These are phyloP conservation scores for Odontocolon sp. DNA, from an alignment of 2,888 invertebrate genomes.

Conservation along the genomic window DNA sequence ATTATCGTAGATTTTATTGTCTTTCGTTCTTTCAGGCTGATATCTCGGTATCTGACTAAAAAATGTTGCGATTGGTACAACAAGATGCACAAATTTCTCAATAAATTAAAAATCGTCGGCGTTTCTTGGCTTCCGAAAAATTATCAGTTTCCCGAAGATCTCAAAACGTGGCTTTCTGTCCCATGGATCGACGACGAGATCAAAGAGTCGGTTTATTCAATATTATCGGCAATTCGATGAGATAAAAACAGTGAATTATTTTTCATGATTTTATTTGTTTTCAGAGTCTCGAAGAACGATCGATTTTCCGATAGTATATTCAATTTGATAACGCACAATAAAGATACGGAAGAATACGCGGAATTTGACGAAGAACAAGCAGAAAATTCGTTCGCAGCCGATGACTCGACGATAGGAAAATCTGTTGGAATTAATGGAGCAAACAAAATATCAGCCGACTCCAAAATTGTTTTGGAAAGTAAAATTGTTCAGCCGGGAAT, in stretches of 20 bases:
- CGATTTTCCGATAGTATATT: constrained; percentile 65
- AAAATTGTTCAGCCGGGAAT: neutral
- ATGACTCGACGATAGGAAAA: neutral
- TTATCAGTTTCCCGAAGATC: constrained; percentile 81
- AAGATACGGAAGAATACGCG: constrained; percentile 58
- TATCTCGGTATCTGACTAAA: constrained; percentile 81
- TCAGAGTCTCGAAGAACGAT: constrained; percentile 31
- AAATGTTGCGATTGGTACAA: constrained; percentile 83
- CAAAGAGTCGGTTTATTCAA: constrained; percentile 63
- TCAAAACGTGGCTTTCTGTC: constrained; percentile 82
- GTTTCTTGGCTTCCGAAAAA: constrained; percentile 81
- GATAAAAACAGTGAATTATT: no score
- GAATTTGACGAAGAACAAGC: constrained; percentile 23
- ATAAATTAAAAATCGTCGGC: constrained; percentile 81
- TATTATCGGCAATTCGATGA: neutral
- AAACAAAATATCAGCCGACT: neutral
- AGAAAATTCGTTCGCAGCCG: neutral
- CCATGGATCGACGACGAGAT: constrained; percentile 81
- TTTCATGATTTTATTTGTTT: no score
- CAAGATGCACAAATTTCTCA: constrained; percentile 79
- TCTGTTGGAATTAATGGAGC: neutral
- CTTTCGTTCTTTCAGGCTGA: constrained; percentile 78
- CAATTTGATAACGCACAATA: constrained; percentile 65
- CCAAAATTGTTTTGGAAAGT: neutral
- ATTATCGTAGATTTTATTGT: no score